Percentiles rank a stretch among this genome's conserved stretches.
These are phyloP conservation scores for Marcusenius ussheri DNA, from an alignment of 2,113 vertebrate species.

Conservation along the genomic window DNA sequence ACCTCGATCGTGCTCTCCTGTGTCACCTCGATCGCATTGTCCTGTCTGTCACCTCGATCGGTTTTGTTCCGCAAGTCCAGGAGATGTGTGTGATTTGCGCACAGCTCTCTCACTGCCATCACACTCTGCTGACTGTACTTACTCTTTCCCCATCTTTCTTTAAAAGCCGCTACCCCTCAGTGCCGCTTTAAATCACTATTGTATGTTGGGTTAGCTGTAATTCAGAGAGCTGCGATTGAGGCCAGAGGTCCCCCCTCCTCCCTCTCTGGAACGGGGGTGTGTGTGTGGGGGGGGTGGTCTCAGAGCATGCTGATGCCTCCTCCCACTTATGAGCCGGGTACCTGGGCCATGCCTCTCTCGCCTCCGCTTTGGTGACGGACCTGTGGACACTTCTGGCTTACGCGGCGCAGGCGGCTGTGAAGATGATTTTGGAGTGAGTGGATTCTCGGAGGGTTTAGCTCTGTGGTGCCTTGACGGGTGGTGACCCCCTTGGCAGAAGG, in stretches of 20 bases:
- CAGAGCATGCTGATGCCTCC: neutral
- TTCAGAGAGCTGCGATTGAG: neutral
- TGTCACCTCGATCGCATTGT: no score
- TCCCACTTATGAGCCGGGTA: neutral
- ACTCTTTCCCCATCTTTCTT: neutral
- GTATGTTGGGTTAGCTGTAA: neutral
- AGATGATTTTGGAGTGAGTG: neutral
- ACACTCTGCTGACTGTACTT: neutral
- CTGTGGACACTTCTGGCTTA: neutral
- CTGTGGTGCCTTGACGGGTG: neutral
- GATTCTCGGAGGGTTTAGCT: neutral
- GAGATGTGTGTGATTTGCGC: neutral
- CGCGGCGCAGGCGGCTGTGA: neutral
- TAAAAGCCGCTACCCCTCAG: neutral
- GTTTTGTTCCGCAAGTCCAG: neutral
- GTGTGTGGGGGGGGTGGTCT: neutral
- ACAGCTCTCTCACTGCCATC: neutral
- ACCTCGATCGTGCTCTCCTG: no score
- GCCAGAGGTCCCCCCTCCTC: neutral
- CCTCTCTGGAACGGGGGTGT: neutral
- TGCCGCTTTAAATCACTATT: neutral
- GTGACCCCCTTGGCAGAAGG: neutral
- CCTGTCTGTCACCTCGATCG: no score
- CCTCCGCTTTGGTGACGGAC: neutral
- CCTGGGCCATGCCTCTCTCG: neutral